These are phyloP conservation scores for Prolemur simus DNA, from an alignment of 2,113 vertebrate genomes.

Conservation along the genomic window DNA sequence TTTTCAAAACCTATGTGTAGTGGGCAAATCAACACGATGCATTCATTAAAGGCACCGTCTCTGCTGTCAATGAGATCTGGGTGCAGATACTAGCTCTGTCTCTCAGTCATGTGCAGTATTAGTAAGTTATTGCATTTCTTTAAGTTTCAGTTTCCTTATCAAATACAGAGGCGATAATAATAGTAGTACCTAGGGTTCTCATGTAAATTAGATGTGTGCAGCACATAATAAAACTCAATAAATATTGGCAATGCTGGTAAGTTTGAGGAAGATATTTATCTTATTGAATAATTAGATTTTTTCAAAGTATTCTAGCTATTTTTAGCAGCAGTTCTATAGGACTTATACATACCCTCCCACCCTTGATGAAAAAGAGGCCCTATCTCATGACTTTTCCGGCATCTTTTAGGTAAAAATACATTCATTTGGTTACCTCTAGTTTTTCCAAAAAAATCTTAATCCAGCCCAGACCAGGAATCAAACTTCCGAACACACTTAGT, in stretches of 20 bases:
- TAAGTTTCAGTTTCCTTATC: not conserved
- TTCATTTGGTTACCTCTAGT: not conserved
- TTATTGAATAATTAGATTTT: not conserved
- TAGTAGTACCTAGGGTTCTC: not conserved
- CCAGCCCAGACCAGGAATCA: not conserved
- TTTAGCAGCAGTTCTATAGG: not conserved
- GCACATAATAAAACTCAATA: not conserved
- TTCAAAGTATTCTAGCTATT: not conserved
- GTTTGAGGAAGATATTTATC: not conserved
- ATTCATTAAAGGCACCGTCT: not conserved
- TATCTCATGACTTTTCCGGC: not conserved
- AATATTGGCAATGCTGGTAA: not conserved
- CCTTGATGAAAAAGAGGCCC: not conserved
- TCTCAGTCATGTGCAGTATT: not conserved
- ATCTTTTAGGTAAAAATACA: not conserved
- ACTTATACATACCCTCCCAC: not conserved
- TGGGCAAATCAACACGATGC: not conserved
- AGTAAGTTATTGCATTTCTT: not conserved
- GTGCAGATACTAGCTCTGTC: not conserved
- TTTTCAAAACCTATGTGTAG: not conserved
- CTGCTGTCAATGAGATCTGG: not conserved
- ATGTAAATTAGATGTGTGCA: not conserved
- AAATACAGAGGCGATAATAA: not conserved
- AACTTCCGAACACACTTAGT: not conserved
- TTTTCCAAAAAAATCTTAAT: not conserved